phyloP scores from a whole-genome alignment of 2,888 invertebrate species.

The Scelioninae gen. 1 region DNA sequence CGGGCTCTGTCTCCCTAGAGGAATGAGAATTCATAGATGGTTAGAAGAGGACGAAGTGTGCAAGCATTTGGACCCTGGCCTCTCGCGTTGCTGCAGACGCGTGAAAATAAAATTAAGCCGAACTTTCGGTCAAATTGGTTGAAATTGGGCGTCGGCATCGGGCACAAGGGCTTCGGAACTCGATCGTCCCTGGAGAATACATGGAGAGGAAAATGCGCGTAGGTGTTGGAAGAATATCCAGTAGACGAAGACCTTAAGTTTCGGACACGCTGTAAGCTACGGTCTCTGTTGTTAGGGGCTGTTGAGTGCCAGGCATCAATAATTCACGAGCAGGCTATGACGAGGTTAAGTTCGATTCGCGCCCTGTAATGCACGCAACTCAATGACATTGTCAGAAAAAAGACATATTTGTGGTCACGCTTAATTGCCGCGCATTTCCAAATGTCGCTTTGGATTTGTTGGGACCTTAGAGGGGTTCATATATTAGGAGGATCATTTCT shows the following conservation, averaged over 20 bases:
- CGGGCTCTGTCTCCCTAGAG: conserved; percentile 69
- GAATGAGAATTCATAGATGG: conserved; percentile 66
- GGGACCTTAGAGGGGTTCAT: not conserved
- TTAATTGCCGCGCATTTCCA: conserved; percentile 66
- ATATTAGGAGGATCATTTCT: too few relatives aligned
- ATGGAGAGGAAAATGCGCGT: conserved; percentile 65
- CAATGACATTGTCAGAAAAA: conserved; percentile 30
- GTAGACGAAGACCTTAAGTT: conserved; percentile 59
- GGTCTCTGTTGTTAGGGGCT: conserved; percentile 70
- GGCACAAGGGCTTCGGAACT: conserved; percentile 72
- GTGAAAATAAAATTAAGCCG: conserved; percentile 86
- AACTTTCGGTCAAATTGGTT: conserved; percentile 87
- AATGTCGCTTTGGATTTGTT: conserved; percentile 21
- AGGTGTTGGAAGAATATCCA: conserved; percentile 63
- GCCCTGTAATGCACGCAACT: conserved; percentile 40
- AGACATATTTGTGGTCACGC: conserved; percentile 59
- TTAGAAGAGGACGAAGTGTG: conserved; percentile 51
- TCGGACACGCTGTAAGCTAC: conserved; percentile 74
- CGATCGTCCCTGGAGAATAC: conserved; percentile 74
- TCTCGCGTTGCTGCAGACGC: conserved; percentile 80
- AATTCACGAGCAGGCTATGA: conserved; percentile 83
- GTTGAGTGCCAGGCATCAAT: conserved; percentile 83
- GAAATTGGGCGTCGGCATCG: conserved; percentile 85
- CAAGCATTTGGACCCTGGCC: conserved; percentile 65
- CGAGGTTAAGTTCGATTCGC: conserved; percentile 79